Percentiles rank a stretch among this genome's conserved stretches.
phyloP scores from a whole-genome alignment of 2,113 vertebrate genomes.

The Sialia sialis region DNA sequence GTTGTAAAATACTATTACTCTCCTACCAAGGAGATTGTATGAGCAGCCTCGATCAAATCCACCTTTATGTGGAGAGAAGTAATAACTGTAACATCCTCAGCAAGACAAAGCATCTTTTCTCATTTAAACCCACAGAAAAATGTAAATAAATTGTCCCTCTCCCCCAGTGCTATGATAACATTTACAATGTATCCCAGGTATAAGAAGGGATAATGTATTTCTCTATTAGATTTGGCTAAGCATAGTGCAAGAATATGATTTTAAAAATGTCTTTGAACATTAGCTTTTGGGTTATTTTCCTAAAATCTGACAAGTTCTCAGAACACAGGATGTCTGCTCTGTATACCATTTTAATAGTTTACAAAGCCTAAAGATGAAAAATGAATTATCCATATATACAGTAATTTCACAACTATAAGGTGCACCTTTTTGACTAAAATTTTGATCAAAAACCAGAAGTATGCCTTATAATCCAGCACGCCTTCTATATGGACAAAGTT shows the following conservation, averaged over 20 bases:
- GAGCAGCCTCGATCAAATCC: not conserved
- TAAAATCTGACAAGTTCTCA: not conserved
- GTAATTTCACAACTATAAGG: no score
- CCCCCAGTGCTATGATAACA: not conserved
- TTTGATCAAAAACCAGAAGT: no score
- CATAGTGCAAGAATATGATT: not conserved
- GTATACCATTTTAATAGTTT: not conserved
- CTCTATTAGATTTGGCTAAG: not conserved
- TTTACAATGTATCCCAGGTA: not conserved
- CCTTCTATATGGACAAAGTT: no score
- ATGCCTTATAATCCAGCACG: no score
- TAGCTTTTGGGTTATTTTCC: not conserved
- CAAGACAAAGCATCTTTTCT: not conserved
- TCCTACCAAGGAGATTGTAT: not conserved
- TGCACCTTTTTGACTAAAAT: no score
- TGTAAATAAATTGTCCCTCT: not conserved
- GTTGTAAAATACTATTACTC: not conserved
- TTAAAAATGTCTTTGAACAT: not conserved
- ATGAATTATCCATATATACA: not conserved
- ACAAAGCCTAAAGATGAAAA: not conserved
- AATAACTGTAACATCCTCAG: not conserved
- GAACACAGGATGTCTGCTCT: not conserved
- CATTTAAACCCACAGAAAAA: not conserved
- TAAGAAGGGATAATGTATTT: not conserved
- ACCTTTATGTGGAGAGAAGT: not conserved